Conservation (phyloP, 2,888 invertebrate species). For the Carterocephalus palaemon region DNA sequence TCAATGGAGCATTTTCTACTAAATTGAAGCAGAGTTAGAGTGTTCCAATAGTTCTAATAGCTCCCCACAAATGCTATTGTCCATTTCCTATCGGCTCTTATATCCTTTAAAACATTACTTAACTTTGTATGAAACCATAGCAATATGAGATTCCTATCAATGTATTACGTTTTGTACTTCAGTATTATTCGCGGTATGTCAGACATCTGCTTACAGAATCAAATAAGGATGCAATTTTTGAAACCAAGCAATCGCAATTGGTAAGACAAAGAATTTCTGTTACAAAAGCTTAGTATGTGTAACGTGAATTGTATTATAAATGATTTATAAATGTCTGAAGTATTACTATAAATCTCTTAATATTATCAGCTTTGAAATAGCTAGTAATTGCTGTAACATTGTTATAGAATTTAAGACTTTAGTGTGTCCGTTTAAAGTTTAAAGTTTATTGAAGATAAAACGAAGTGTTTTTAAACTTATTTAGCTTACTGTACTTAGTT, state of each 20-base stretch:
- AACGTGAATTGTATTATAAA: slow-evolving; percentile 30
- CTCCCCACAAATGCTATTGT: too few relatives aligned
- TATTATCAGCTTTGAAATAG: slow-evolving; percentile 8
- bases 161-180: too few relatives aligned
- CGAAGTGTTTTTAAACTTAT: background rate
- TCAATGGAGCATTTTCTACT: too few relatives aligned
- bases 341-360: slow-evolving; percentile 26
- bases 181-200: too few relatives aligned
- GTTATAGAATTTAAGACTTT: background rate
- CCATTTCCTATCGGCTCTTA: too few relatives aligned
- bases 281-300: slow-evolving; percentile 31
- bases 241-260: slow-evolving; percentile 20
- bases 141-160: too few relatives aligned
- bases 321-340: slow-evolving; percentile 31
- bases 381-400: background rate
- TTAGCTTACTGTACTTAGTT: slow-evolving; percentile 26
- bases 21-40: too few relatives aligned
- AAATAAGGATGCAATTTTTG: slow-evolving; percentile 17
- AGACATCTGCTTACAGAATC: slow-evolving; percentile 1
- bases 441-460: background rate
- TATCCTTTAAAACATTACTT: too few relatives aligned
- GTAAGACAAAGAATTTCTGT: slow-evolving; percentile 30
- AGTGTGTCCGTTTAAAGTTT: background rate
- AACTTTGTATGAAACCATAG: too few relatives aligned
- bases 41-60: too few relatives aligned